Percentiles rank a stretch among this genome's conserved stretches.
Conservation (phyloP, 1,140 invertebrate species). For the Bombus vancouverensis region DNA sequence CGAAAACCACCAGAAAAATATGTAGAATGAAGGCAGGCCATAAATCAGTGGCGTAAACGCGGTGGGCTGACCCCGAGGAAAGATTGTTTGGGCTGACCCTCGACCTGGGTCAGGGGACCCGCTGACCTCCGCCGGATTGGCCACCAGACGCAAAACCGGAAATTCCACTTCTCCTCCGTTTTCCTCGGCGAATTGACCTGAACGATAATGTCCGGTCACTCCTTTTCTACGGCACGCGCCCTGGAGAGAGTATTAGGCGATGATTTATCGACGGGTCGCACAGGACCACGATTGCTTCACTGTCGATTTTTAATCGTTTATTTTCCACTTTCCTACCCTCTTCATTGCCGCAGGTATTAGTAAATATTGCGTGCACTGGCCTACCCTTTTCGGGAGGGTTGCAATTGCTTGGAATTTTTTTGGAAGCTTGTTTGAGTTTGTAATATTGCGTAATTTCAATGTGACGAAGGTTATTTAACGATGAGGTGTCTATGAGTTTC, state of each 20-base stretch:
- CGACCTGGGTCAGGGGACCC: slow-evolving; percentile 77
- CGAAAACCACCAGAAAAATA: slow-evolving; percentile 6
- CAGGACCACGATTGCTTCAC: slow-evolving; percentile 18
- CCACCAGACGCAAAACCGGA: slow-evolving; percentile 72
- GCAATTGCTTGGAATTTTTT: slow-evolving; percentile 31
- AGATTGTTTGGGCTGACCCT: slow-evolving; percentile 82
- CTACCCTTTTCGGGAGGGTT: background rate
- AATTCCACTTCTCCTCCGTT: slow-evolving; percentile 53
- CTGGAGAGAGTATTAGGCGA: slow-evolving; percentile 49
- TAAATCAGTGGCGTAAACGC: slow-evolving; percentile 79
- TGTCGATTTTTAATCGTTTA: slow-evolving; percentile 68
- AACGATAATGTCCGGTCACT: slow-evolving; percentile 78
- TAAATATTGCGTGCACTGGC: slow-evolving; percentile 23
- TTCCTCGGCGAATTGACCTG: slow-evolving; percentile 68
- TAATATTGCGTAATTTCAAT: too few relatives aligned
- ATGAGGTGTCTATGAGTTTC: too few relatives aligned
- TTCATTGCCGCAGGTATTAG: slow-evolving; percentile 44
- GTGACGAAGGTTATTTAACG: too few relatives aligned
- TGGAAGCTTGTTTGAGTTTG: background rate
- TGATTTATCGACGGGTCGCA: slow-evolving; percentile 74
- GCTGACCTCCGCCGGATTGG: slow-evolving; percentile 68
- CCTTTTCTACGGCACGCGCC: slow-evolving; percentile 78
- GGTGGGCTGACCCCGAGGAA: slow-evolving; percentile 78
- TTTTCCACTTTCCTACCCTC: slow-evolving; percentile 57
- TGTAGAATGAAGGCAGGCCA: slow-evolving; percentile 68